Conservation (phyloP, 2,113 vertebrate species). For the Melanotaenia duboulayi region DNA sequence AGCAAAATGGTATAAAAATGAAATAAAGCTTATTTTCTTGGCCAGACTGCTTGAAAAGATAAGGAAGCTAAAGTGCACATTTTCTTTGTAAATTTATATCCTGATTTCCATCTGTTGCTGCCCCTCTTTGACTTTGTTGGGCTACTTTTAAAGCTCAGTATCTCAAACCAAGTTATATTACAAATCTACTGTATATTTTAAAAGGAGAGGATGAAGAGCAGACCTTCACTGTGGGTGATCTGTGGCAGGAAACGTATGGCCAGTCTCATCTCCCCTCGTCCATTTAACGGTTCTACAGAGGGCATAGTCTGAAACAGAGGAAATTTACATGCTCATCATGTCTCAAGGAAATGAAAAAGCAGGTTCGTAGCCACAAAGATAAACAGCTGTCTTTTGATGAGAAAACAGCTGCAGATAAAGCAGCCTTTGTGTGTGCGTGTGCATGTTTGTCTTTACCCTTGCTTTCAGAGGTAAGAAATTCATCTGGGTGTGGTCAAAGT, state of each 20-base stretch:
- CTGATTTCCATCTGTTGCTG: background rate
- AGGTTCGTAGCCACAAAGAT: constrained; percentile 8
- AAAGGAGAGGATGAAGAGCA: background rate
- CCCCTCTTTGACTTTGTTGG: background rate
- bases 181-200: background rate
- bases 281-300: constrained; percentile 77
- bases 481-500: constrained; percentile 90
- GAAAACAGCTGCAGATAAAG: constrained; percentile 33
- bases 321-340: constrained; percentile 6
- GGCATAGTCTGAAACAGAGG: constrained; percentile 78
- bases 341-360: constrained; percentile 14
- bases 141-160: background rate
- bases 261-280: constrained; percentile 91
- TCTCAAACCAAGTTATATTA: background rate
- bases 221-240: constrained; percentile 81
- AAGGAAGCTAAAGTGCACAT: background rate
- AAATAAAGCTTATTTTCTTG: background rate
- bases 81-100: background rate
- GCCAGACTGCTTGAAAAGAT: background rate
- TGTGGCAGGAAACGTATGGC: constrained; percentile 93
- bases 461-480: constrained; percentile 89
- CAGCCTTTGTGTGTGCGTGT: constrained; percentile 11
- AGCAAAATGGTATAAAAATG: too few species aligned
- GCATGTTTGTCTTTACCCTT: constrained; percentile 79
- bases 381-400: constrained; percentile 22